phyloP scores from a whole-genome alignment of 2,888 invertebrate genomes.

The Noctua comes region DNA sequence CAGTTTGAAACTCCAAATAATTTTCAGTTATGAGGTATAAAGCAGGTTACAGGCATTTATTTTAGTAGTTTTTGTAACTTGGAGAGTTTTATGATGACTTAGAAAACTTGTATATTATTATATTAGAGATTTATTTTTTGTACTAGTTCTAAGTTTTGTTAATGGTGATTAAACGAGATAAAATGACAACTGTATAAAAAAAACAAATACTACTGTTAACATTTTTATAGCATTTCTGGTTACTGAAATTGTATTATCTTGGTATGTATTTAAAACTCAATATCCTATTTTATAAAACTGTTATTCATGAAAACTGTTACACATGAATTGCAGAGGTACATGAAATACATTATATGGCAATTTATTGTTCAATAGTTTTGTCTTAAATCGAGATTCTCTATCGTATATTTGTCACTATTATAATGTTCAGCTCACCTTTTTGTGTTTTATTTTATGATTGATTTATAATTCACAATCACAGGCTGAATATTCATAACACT shows the following conservation, averaged over 20 bases:
- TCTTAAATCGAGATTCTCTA: constrained; percentile 62
- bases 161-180: constrained; percentile 31
- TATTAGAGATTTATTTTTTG: constrained; percentile 54
- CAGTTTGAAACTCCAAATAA: constrained; percentile 25
- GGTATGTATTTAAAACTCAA: not conserved
- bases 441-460: constrained; percentile 60
- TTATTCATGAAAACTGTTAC: constrained; percentile 8
- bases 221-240: constrained; percentile 4
- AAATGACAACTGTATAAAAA: constrained; percentile 14
- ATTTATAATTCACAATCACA: not conserved
- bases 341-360: constrained; percentile 12
- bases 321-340: constrained; percentile 7
- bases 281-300: constrained; percentile 2
- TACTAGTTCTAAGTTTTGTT: constrained; percentile 51
- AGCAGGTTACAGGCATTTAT: constrained; percentile 49
- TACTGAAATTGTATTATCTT: constrained; percentile 10
- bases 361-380: constrained; percentile 39
- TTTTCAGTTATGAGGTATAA: constrained; percentile 23
- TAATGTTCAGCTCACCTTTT: constrained; percentile 68
- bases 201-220: not conserved
- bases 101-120: constrained; percentile 17
- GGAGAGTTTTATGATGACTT: constrained; percentile 8
- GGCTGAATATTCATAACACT: not conserved
- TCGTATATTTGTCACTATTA: constrained; percentile 75
- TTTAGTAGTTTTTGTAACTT: constrained; percentile 27